phyloP scores from a whole-genome alignment of 2,797 vertebrate genomes.

The Halcyon chelicuti region DNA sequence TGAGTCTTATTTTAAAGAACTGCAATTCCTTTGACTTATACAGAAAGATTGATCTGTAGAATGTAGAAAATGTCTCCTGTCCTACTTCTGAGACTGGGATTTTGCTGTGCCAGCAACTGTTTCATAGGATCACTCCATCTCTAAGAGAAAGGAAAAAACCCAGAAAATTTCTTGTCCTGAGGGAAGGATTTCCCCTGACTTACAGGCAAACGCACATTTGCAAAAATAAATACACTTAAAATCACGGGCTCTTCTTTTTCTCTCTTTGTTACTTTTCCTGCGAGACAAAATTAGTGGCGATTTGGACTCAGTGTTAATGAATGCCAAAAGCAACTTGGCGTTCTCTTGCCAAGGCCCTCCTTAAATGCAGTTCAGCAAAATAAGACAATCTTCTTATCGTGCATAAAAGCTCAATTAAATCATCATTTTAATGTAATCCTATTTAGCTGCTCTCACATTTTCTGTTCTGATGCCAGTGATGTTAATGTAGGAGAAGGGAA shows the following conservation, averaged over 20 bases:
- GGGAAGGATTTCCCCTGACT: neutral
- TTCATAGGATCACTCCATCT: neutral
- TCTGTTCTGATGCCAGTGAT: neutral
- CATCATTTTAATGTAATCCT: conserved; percentile 20
- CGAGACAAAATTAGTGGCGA: neutral
- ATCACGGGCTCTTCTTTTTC: neutral
- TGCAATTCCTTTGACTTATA: conserved; percentile 43
- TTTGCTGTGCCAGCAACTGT: conserved; percentile 32
- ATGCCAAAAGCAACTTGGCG: neutral
- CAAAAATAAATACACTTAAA: neutral
- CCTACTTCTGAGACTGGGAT: conserved; percentile 45
- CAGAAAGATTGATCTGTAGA: conserved; percentile 50
- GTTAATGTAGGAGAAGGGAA: neutral
- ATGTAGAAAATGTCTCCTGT: conserved; percentile 45
- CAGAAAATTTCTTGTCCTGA: neutral
- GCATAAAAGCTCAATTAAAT: conserved; percentile 36
- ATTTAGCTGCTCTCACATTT: neutral
- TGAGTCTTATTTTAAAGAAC: conserved; percentile 2
- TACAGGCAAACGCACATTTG: neutral
- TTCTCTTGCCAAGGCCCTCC: neutral
- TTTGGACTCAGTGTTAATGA: neutral
- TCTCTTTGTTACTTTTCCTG: neutral
- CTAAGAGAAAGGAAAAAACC: neutral
- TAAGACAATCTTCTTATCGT: neutral
- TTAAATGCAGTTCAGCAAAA: neutral